Evolutionary conservation across 1,140 invertebrate genomes (phyloP).

Genomic region (Portunus trituberculatus): DNA sequence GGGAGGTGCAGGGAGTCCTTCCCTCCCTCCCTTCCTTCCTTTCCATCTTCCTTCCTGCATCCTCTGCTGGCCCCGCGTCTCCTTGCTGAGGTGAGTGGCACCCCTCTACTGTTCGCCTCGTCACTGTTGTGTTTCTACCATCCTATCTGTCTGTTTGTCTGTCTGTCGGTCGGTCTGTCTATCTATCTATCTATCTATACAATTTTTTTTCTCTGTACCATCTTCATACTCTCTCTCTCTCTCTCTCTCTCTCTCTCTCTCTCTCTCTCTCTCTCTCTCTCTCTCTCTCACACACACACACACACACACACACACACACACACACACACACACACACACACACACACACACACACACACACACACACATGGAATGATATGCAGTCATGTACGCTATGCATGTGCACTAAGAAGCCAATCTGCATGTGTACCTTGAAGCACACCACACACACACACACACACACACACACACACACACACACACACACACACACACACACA

Average conservation of each 20-base stretch:
- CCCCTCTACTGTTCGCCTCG: too few species aligned
- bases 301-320: constrained; percentile 47
- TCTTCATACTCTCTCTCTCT: constrained; percentile 46
- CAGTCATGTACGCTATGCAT: too few species aligned
- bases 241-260: constrained; percentile 56
- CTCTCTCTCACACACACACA: background rate
- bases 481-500: too few species aligned
- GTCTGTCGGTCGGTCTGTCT: too few species aligned
- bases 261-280: constrained; percentile 33
- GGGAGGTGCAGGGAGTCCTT: background rate
- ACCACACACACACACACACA: too few species aligned
- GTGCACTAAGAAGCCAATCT: too few species aligned
- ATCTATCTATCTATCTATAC: background rate
- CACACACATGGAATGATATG: too few species aligned
- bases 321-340: constrained; percentile 47
- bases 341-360: background rate
- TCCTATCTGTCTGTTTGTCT: too few species aligned
- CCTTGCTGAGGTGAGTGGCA: too few species aligned
- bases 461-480: too few species aligned
- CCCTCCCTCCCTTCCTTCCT: background rate
- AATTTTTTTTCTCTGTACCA: constrained; percentile 45
- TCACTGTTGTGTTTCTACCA: too few species aligned
- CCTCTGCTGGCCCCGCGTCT: background rate
- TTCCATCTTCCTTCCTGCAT: background rate
- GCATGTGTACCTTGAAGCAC: too few species aligned